These are phyloP conservation scores for Pangasius djambal DNA, from an alignment of 2,797 vertebrate genomes.

Conservation along the genomic window DNA sequence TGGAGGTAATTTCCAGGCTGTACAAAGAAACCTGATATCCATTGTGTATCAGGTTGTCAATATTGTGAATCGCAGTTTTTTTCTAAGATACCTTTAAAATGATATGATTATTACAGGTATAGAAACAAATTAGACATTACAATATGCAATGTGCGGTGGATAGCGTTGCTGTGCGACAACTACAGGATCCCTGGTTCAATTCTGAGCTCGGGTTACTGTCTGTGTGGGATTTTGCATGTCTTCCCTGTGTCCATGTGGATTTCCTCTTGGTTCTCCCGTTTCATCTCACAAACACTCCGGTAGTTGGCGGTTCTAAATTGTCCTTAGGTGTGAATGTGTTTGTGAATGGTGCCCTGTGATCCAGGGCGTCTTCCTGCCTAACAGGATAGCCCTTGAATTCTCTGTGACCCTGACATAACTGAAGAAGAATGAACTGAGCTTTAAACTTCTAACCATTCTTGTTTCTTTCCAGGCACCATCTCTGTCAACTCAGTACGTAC, in stretches of 20 bases:
- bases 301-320: background rate
- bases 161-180: background rate
- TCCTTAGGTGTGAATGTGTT: background rate
- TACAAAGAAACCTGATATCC: background rate
- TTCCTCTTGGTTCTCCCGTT: background rate
- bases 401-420: background rate
- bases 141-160: background rate
- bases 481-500: conserved; percentile 95
- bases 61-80: background rate
- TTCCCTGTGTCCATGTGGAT: background rate
- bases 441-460: background rate
- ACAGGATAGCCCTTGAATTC: background rate
- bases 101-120: background rate
- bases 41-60: background rate
- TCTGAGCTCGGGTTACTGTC: background rate
- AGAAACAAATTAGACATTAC: background rate
- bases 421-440: background rate
- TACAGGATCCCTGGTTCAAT: background rate
- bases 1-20: background rate
- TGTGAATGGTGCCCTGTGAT: background rate
- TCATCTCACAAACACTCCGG: background rate
- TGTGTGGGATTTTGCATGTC: background rate
- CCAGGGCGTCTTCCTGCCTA: background rate
- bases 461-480: conserved; percentile 86
- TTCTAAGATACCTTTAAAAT: background rate